Evolutionary conservation across 2,113 vertebrate species (phyloP).

Genomic region (Serinus canaria): DNA sequence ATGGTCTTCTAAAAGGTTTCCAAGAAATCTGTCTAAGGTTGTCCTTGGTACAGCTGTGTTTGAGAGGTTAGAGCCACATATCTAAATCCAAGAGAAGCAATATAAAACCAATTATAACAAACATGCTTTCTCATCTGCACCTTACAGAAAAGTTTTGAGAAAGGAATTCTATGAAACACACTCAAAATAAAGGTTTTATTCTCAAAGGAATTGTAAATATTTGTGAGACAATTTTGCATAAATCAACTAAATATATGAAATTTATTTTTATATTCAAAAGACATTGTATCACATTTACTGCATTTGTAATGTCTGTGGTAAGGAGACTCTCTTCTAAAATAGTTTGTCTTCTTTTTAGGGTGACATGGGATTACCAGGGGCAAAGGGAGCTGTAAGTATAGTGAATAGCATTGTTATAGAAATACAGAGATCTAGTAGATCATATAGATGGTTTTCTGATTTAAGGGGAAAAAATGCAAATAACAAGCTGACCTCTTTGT

Average conservation of each 20-base stretch:
- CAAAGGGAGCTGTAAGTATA: slow-evolving; percentile 91
- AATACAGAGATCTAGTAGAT: background rate
- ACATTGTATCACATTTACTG: background rate
- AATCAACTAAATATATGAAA: background rate
- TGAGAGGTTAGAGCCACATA: background rate
- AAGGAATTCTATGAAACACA: background rate
- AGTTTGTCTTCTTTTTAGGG: slow-evolving; percentile 78
- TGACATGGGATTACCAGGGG: slow-evolving; percentile 84
- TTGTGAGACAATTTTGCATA: background rate
- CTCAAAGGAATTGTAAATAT: background rate
- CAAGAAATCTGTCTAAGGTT: background rate
- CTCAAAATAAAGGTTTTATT: background rate
- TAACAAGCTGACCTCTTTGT: background rate
- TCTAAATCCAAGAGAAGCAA: background rate
- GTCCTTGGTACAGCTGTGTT: background rate
- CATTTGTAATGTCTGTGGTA: background rate
- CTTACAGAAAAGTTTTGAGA: background rate
- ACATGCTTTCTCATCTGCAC: background rate
- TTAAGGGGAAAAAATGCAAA: slow-evolving; percentile 22
- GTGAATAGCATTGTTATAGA: background rate
- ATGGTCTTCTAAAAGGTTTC: background rate
- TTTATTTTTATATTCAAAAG: background rate
- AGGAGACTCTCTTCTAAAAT: slow-evolving; percentile 25
- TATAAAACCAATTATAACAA: background rate
- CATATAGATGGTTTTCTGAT: background rate